Evolutionary conservation across 2,113 vertebrate species (phyloP), one percentile per base, ranked within the genome.

Genomic region (Oryzias woworae): DNA sequence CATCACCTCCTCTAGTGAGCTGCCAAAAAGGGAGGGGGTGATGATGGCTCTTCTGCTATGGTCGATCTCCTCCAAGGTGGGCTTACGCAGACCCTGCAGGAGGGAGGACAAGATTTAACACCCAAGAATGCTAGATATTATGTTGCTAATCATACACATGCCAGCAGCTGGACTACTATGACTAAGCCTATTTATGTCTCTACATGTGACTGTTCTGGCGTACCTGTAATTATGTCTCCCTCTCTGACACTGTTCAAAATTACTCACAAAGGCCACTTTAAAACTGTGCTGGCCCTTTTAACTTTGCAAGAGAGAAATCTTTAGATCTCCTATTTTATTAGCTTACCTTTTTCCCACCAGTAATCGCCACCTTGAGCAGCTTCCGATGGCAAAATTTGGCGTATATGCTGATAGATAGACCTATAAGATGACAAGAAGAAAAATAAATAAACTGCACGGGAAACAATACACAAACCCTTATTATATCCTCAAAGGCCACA

Each of bases 1-100:
- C 94, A 96, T 95, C 65, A 96, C 94, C 73, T 96, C 94, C 64
- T 95, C 93, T 85, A 96, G 84, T 18, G 94, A 94, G 58, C 94
- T 95, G 71, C 94, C 94, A 0, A 96, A 96, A 73, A 96, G 90
- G 0, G 94, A 96, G 0, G 94, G 94, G 0, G 93, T 96, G 62
- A 95, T 22, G 52, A 96, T 95, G 79, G 94, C 94, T 18, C 90
- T 91, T 66, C 93, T 85, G 58, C 94, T 94, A 24, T 95, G 94
- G 0, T 76, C 90, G 26, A 96, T 92, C 87, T 96, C 95, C 49
- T 96, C 95, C 71, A 94, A 75, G 3, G 93, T 96, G 0, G 95
- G 95, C 59, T 95, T 95, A 3, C 94, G 92, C 6, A 95, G 92
- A 51, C 95, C 95, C 95, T 96, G 74, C 17, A 22, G 41, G 72